A percentile compares a stretch with the other conserved stretches of the same genome.
phyloP scores from a whole-genome alignment of 2,113 vertebrate genomes.

The Rhynchopsitta pachyrhyncha region DNA sequence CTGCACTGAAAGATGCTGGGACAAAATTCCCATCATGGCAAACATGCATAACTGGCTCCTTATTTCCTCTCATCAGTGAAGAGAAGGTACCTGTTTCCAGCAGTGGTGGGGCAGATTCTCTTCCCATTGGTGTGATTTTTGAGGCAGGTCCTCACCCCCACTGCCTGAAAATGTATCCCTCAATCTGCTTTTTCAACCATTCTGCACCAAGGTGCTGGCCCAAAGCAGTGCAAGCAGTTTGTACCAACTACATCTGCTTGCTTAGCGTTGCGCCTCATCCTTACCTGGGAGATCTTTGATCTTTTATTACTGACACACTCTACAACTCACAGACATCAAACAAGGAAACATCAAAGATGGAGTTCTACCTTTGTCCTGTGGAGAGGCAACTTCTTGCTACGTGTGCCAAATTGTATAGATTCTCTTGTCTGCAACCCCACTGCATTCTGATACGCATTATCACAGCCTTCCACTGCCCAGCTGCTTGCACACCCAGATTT shows the following conservation, averaged over 20 bases:
- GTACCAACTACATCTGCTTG: neutral
- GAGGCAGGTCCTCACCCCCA: neutral
- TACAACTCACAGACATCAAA: neutral
- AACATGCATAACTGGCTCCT: neutral
- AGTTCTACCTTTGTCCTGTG: neutral
- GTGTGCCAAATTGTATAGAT: neutral
- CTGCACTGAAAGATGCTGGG: neutral
- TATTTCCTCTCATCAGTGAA: neutral
- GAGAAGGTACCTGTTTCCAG: neutral
- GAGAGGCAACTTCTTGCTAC: neutral
- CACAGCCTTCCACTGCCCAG: neutral
- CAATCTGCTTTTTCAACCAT: accelerated
- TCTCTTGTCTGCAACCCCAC: neutral
- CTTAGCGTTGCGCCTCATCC: neutral
- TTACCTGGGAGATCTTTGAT: neutral
- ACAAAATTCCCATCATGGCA: neutral
- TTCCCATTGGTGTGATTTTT: neutral
- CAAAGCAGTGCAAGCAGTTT: neutral
- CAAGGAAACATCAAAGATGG: neutral
- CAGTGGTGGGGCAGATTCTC: neutral
- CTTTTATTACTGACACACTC: slow-evolving; percentile 2
- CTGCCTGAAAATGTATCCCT: neutral
- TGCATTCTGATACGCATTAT: neutral
- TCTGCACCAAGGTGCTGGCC: neutral
- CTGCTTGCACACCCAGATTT: neutral